Percentiles rank a stretch among this genome's conserved stretches.
phyloP scores from a whole-genome alignment of 2,113 vertebrate genomes.

The Ptychochromis oligacanthus region DNA sequence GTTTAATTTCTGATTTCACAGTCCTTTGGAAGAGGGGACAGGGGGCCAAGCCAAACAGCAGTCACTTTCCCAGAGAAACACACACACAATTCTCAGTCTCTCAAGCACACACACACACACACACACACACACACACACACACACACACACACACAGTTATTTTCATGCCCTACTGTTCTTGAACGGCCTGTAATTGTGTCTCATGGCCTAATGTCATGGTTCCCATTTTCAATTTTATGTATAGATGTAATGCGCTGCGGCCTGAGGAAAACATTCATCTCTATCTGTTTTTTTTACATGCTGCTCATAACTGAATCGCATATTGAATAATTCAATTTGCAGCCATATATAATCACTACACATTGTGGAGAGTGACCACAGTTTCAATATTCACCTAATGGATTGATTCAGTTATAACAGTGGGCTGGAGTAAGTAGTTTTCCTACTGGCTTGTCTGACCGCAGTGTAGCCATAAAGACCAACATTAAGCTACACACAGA shows the following conservation, averaged over 20 bases:
- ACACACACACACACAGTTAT: constrained; percentile 32
- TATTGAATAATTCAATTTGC: constrained; percentile 81
- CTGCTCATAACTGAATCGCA: constrained; percentile 78
- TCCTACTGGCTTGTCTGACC: constrained; percentile 72
- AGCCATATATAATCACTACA: constrained; percentile 75
- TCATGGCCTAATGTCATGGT: constrained; percentile 60
- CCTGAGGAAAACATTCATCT: constrained; percentile 72
- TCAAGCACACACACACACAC: not conserved
- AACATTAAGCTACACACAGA: constrained; percentile 73
- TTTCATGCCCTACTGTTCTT: constrained; percentile 50
- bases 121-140: constrained; percentile 28
- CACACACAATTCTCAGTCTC: constrained; percentile 5
- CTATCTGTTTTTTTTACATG: constrained; percentile 74
- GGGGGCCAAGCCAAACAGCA: constrained; percentile 70
- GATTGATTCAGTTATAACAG: constrained; percentile 75
- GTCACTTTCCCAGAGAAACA: constrained; percentile 67
- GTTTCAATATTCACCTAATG: constrained; percentile 80
- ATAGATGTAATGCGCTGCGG: constrained; percentile 68
- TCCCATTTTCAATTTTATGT: constrained; percentile 70
- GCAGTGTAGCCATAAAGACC: constrained; percentile 74
- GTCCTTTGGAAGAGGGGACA: constrained; percentile 68
- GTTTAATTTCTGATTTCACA: constrained; percentile 84
- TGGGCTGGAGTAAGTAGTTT: constrained; percentile 73
- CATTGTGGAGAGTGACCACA: constrained; percentile 77
- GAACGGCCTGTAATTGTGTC: constrained; percentile 58